A percentile compares a stretch with the other conserved stretches of the same genome.
phyloP scores from a whole-genome alignment of 2,888 invertebrate genomes.

The Nomada fabriciana region DNA sequence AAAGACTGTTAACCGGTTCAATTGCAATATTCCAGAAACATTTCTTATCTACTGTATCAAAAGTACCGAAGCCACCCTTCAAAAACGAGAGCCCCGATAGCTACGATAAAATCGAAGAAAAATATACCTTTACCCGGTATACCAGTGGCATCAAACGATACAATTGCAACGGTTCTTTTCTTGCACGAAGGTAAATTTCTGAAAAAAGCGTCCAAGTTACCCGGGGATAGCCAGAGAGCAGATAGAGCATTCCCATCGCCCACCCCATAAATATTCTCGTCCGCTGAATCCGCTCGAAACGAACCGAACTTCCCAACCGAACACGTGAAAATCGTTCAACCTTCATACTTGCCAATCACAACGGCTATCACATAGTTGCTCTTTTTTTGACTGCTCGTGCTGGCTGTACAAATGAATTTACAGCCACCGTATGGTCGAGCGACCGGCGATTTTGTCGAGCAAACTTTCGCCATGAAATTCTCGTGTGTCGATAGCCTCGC shows the following conservation, averaged over 20 bases:
- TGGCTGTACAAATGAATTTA: slow-evolving; percentile 43
- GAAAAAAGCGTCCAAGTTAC: no score
- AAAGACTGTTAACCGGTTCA: no score
- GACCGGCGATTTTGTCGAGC: background rate
- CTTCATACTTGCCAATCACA: slow-evolving; percentile 1
- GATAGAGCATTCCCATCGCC: background rate
- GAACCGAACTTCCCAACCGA: background rate
- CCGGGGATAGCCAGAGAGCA: no score
- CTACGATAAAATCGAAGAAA: no score
- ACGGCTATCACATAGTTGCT: background rate
- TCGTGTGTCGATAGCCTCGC: slow-evolving; percentile 26
- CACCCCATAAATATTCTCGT: background rate
- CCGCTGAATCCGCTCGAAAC: background rate
- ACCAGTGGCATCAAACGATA: no score
- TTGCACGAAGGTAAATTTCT: background rate
- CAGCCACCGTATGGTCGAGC: background rate
- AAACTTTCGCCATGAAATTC: slow-evolving; percentile 49
- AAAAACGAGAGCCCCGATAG: no score
- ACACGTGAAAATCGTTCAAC: background rate
- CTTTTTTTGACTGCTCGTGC: background rate
- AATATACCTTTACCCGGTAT: background rate
- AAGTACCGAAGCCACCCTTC: no score
- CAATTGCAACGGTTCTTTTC: background rate
- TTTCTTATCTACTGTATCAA: no score
- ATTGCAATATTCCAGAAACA: no score